Percentiles rank a stretch among this genome's conserved stretches.
These are phyloP conservation scores for Ptilorrhoa leucosticta DNA, from an alignment of 2,113 vertebrate genomes.

Conservation along the genomic window DNA sequence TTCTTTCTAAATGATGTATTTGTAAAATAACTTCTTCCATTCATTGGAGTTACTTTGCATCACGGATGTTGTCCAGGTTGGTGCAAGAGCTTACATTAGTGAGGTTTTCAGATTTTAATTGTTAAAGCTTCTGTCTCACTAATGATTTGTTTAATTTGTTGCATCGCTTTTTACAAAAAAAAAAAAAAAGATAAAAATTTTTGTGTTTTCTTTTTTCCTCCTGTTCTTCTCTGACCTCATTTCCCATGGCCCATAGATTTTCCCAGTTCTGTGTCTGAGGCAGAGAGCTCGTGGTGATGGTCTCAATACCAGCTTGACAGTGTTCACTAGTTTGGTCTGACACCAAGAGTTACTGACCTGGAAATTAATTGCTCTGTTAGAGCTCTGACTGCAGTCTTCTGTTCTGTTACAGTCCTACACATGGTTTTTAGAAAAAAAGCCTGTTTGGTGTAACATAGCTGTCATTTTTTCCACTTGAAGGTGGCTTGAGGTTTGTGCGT, in stretches of 20 bases:
- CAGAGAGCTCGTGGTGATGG: neutral
- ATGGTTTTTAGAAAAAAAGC: neutral
- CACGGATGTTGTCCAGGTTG: neutral
- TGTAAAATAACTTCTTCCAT: neutral
- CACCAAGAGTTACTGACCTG: neutral
- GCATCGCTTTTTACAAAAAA: rapidly evolving
- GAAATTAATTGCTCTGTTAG: neutral
- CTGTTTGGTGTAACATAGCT: neutral
- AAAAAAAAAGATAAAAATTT: neutral
- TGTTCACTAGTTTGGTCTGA: neutral
- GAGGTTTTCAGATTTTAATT: neutral
- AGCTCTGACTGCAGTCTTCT: neutral
- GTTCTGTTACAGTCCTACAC: neutral
- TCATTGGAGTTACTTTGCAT: neutral
- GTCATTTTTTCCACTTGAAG: neutral
- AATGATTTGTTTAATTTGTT: neutral
- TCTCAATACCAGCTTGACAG: neutral
- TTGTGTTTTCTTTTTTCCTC: neutral
- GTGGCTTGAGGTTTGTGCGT: neutral
- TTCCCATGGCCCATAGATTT: neutral
- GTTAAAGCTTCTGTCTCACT: neutral
- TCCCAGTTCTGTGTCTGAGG: neutral
- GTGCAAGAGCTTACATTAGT: neutral
- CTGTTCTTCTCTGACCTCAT: neutral
- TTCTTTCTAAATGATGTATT: neutral